These are phyloP conservation scores for Meriones psammophilus DNA, from an alignment of 2,797 vertebrate species.

Conservation along the genomic window DNA sequence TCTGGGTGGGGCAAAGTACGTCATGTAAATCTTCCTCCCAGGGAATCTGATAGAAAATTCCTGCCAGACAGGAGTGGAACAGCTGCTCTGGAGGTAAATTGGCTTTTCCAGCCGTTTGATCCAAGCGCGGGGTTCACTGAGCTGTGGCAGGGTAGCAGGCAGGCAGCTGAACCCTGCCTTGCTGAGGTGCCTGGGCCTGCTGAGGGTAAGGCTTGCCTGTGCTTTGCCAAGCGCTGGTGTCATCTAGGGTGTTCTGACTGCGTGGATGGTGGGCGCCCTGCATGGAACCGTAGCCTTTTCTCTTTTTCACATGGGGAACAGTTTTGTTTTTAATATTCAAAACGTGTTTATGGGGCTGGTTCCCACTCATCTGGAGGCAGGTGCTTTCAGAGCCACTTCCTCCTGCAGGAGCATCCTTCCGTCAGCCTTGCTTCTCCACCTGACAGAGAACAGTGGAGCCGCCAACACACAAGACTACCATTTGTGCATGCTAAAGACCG, in stretches of 20 bases:
- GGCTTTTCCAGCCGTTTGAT: background rate
- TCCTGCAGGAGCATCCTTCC: background rate
- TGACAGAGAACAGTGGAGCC: background rate
- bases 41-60: slow-evolving; percentile 53
- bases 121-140: background rate
- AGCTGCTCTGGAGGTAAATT: background rate
- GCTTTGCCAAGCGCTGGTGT: background rate
- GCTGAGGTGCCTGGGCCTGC: too few relatives aligned
- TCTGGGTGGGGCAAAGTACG: background rate
- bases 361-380: background rate
- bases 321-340: background rate
- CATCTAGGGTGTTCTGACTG: background rate
- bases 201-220: background rate
- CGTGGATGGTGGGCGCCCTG: background rate
- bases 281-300: background rate
- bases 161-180: background rate
- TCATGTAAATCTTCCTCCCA: background rate
- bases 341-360: background rate
- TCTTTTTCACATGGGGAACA: background rate
- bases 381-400: background rate
- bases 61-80: background rate
- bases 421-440: background rate
- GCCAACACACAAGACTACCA: background rate
- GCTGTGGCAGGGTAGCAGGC: background rate
- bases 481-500: background rate